Evolutionary conservation across 2,113 vertebrate species (phyloP), one percentile per base, ranked within the genome.

Genomic region (Panthera leo): DNA sequence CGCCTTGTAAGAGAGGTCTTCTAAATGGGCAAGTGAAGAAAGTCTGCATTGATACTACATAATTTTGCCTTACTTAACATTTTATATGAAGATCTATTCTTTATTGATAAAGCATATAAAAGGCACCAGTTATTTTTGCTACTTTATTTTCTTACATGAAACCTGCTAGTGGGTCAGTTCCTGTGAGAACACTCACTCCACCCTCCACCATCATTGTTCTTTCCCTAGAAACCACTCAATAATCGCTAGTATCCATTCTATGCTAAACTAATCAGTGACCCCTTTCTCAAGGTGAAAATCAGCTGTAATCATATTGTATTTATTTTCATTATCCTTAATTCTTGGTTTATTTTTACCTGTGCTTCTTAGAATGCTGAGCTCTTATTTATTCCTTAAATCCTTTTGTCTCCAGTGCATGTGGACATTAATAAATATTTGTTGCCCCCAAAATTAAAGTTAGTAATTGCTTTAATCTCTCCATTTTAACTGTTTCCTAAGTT

Each of bases 1-100:
- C 1, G 31, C 12, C 39, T 85, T 71, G 48, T 92, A 71, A 91
- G 55, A 91, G 91, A 84, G 12, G 0, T 55, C 25, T 93, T 95
- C 95, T 67, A 78, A 95, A 79, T n/a, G 36, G 27, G 13, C 39
- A 88, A 71, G 73, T 36, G 1, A 96, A 67, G 84, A 83, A 67
- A 85, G 27, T 79, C 18, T 85, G 1, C 39, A 67, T 21, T 79
- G 29, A 85, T 84, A 85, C 29, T 53, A 83, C 1, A 61, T 63
- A 87, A 45, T 70, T 89, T 85, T 31, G n/a, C 25, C 27, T 58
- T 79, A 84, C 63, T 93, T 92, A 42, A 53, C 8, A 94, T 61
- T 94, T 92, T 84, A 82, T 63, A 11, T 87, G 61, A 97, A 93
- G 51, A 68, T 91, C 25, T 84, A 29, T 51, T 92, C 84, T 67